Conservation (phyloP, 2,797 vertebrate species). For the Acomys russatus region DNA sequence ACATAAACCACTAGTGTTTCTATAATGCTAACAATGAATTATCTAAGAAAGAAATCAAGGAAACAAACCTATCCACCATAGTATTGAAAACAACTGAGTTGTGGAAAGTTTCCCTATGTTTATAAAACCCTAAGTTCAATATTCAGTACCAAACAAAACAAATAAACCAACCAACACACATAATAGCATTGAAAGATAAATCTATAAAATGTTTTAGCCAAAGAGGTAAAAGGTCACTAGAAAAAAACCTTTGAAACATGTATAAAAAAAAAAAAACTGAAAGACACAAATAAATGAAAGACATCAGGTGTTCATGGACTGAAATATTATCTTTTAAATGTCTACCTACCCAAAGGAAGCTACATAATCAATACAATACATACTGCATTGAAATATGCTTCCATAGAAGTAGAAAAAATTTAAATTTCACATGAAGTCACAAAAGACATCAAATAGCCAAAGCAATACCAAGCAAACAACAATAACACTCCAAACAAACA, state of each 20-base stretch:
- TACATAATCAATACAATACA: not conserved
- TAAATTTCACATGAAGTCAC: not conserved
- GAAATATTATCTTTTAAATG: not conserved
- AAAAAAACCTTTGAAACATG: not conserved
- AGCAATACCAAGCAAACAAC: not conserved
- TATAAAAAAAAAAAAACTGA: constrained; percentile 1
- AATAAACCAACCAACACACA: not conserved
- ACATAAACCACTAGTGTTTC: not conserved
- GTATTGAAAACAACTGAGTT: not conserved
- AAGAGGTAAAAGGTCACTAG: not conserved
- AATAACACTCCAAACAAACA: not conserved
- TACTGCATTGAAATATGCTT: not conserved
- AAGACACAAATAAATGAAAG: not conserved
- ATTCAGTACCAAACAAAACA: not conserved
- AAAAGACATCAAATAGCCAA: not conserved
- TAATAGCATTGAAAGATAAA: not conserved
- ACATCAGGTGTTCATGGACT: not conserved
- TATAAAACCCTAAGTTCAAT: not conserved
- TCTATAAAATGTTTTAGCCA: not conserved
- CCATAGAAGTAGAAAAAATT: not conserved
- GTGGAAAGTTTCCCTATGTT: not conserved
- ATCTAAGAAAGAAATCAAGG: not conserved
- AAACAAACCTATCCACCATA: not conserved
- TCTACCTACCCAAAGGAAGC: not conserved
- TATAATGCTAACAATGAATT: not conserved